These are phyloP conservation scores for Troilus luridus DNA, from an alignment of 2,888 invertebrate genomes.

Conservation along the genomic window DNA sequence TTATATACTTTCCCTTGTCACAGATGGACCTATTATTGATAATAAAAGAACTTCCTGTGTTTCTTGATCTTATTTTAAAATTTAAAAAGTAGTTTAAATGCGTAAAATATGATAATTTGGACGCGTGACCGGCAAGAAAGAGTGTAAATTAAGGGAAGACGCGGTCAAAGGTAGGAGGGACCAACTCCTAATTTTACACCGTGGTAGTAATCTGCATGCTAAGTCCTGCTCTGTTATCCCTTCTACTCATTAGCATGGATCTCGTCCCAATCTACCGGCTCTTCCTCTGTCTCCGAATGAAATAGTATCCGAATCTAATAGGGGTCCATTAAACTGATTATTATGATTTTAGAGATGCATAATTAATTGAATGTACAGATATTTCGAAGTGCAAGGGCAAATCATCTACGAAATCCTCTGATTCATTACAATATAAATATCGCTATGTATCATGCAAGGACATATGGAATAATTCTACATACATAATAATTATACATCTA, in stretches of 20 bases:
- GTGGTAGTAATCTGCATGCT: conserved; percentile 4
- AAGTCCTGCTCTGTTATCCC: background rate
- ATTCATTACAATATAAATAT: background rate
- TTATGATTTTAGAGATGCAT: background rate
- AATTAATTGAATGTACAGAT: background rate
- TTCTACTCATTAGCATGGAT: background rate
- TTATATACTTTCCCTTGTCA: too few relatives aligned
- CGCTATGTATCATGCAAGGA: too few relatives aligned
- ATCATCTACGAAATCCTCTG: background rate
- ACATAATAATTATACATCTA: too few relatives aligned
- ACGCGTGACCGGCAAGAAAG: background rate
- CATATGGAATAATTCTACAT: too few relatives aligned
- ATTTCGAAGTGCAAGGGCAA: background rate
- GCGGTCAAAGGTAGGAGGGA: background rate
- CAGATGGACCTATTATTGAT: background rate
- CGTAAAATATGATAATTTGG: background rate
- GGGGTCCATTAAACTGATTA: background rate
- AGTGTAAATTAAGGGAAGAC: background rate
- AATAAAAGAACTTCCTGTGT: background rate
- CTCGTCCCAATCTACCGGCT: background rate
- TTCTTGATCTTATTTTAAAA: too few relatives aligned
- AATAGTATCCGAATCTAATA: background rate
- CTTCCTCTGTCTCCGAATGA: background rate
- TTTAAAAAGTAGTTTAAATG: background rate
- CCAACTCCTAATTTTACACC: background rate